Conservation (phyloP, 2,797 vertebrate species). For the Squalus acanthias region DNA sequence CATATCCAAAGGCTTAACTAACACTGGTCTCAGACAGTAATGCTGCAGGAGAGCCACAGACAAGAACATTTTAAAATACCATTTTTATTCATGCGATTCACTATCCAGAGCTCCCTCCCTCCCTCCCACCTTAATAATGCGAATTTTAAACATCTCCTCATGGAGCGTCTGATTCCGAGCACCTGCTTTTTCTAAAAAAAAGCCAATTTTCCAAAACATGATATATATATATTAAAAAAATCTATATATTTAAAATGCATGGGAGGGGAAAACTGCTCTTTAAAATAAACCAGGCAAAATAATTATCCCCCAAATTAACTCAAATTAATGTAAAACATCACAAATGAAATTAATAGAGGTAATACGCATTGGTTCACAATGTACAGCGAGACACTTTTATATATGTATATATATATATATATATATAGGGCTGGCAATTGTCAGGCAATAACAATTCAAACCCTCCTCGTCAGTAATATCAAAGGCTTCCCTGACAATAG, state of each 20-base stretch:
- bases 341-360: not conserved
- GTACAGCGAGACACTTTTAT: not conserved
- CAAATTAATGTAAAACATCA: not conserved
- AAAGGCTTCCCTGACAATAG: not conserved
- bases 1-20: not conserved
- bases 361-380: not conserved
- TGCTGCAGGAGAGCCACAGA: not conserved
- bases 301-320: not conserved
- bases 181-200: not conserved
- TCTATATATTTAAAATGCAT: not conserved
- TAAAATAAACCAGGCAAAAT: not conserved
- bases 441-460: not conserved
- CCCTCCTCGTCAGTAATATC: not conserved
- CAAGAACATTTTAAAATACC: not conserved
- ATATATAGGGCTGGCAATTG: not conserved
- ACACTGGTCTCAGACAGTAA: not conserved
- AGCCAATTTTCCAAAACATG: not conserved
- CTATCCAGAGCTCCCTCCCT: not conserved
- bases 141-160: not conserved
- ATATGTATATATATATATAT: not conserved
- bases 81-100: not conserved
- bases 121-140: not conserved
- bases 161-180: not conserved
- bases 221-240: not conserved
- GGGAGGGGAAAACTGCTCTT: not conserved